These are phyloP conservation scores for Oryzias curvinotus DNA, from an alignment of 2,113 vertebrate genomes.

Conservation along the genomic window DNA sequence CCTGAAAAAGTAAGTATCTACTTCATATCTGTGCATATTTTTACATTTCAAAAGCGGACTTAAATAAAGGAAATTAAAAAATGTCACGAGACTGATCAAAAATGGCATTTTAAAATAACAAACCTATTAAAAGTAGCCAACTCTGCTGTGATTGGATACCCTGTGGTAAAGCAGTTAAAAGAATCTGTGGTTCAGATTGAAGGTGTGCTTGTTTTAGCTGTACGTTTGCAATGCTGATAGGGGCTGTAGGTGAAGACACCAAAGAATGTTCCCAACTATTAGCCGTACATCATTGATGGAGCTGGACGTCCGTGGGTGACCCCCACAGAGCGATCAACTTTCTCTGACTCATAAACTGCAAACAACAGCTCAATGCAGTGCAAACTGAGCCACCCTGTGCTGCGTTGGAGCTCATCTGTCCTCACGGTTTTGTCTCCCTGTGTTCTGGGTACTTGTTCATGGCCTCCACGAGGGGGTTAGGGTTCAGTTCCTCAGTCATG, in stretches of 20 bases:
- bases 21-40: too few species aligned
- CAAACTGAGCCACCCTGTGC: constrained; percentile 28
- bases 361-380: constrained; percentile 13
- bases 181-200: too few species aligned
- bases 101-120: too few species aligned
- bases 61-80: too few species aligned
- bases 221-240: constrained; percentile 3
- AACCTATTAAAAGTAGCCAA: too few species aligned
- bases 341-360: constrained; percentile 15
- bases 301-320: constrained; percentile 44
- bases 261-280: constrained; percentile 26
- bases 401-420: background rate
- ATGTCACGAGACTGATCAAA: too few species aligned
- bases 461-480: constrained; percentile 46
- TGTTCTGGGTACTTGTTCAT: constrained; percentile 48
- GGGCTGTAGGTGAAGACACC: constrained; percentile 19
- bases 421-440: constrained; percentile 15
- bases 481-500: constrained; percentile 57
- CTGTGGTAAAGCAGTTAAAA: too few species aligned
- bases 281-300: constrained; percentile 57
- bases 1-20: too few species aligned
- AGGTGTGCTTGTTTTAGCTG: constrained; percentile 6
- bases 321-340: constrained; percentile 45
- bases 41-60: too few species aligned
- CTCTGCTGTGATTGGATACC: too few species aligned